Base-by-base conservation (phyloP, 2,797 vertebrate genomes). In the Bucorvus abyssinicus region DNA sequence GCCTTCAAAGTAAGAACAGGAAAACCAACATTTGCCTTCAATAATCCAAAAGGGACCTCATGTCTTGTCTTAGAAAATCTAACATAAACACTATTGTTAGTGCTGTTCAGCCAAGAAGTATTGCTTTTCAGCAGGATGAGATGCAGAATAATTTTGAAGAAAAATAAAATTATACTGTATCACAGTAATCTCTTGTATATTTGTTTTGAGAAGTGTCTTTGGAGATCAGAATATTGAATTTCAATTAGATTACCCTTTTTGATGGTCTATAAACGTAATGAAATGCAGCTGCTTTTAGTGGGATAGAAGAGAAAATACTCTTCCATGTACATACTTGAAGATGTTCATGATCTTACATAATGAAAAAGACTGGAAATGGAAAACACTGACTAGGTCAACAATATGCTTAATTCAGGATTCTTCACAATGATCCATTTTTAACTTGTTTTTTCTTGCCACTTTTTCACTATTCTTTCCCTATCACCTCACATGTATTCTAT, bases 21-120 rank as follows among this genome's bases (percentile, higher is more conserved):
- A 76, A 95, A 95, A 95, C 96, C 96, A 98, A 97, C 93, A 96
- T 89, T 95, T 97, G 88, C 56, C 83, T 97, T 91, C 84, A 79
- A 92, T 80, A 94, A 96, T 95, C 94, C 97, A 98, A 97, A 84
- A 97, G 45, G 34, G 92, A 95, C 60, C 85, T 93, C 89, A 96
- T 86, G 94, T 93, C 96, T 96, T 95, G 93, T 93, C 89, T 93
- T 47, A 65, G 40, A 47, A 64, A 95, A 94, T 74, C 13, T 53
- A 47, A 69, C 11, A 64, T 21, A 67, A 79, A 77, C 42, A 53
- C 34, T n/a, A 10, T 24, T 50, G 21, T 26, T 70, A 61, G 38
- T 60, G 34, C 18, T 59, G 23, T 64, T 88, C 9, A 47, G 32
- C 6, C 30, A 63, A 92, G 44, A 50, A 64, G 30, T 63, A 34